Base-by-base conservation (phyloP, 2,113 vertebrate species). In the Thalassoma bifasciatum region DNA sequence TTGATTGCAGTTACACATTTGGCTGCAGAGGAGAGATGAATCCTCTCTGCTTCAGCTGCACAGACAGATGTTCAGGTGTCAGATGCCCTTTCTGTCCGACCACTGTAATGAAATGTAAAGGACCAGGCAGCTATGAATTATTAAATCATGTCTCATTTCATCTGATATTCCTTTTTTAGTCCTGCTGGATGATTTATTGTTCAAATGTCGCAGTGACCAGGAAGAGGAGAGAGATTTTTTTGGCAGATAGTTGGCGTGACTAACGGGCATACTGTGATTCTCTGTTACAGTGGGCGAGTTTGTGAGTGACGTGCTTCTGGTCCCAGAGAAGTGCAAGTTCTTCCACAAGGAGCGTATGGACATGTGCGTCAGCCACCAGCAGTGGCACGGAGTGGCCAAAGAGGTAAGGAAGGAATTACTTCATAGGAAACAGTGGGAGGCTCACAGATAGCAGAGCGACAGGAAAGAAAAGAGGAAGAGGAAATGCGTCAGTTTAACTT, bases 321-420 rank as follows among this genome's bases (percentile, higher is more conserved):
- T 99, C 37, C 97, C 97, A 0, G 97, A 98, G 87, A 96, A 96
- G 69, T 99, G 98, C 93, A 94, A 94, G 52, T 99, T 99, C 93
- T 98, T 97, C 92, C 97, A 99, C 91, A 98, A 97, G 88, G 96
- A 99, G 86, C 87, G 77, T 37, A 95, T 95, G 94, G 97, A 98
- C 12, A 93, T 95, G 77, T 99, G 98, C n/a, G 93, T 97, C 65
- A 97, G 96, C 82, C 95, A 99, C 50, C 96, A 97, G 91, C 96
- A 96, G 86, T 99, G 97, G 98, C 95, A 97, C 72, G 90, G 92
- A 0, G 94, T 97, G 37, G 96, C 97, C 58, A 97, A 95, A 89
- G 96, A 98, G 97, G 98, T 99, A 92, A 94, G 85, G 46, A 50
- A 13, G 22, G 30, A 51, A n/a, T 51, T 0, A 53, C 40, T 19